These are phyloP conservation scores for Gerris lacustris DNA, from an alignment of 2,888 invertebrate species.

Conservation along the genomic window DNA sequence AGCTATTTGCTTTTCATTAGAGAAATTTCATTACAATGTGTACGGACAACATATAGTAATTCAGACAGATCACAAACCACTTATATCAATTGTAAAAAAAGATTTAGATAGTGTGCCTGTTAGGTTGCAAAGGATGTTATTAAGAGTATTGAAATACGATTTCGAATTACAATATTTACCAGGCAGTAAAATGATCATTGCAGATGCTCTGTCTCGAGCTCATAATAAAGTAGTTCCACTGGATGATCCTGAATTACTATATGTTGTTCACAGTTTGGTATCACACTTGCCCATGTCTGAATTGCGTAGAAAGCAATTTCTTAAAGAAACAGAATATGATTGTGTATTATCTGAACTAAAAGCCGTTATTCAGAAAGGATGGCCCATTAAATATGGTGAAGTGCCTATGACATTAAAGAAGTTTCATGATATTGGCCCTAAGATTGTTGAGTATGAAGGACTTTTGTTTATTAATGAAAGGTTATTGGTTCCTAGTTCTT, in stretches of 20 bases:
- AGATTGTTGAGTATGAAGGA: neutral
- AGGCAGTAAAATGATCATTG: constrained; percentile 30
- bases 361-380: neutral
- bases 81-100: constrained; percentile 20
- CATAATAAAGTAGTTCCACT: constrained; percentile 16
- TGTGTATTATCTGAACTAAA: neutral
- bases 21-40: constrained; percentile 14
- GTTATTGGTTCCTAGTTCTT: constrained; percentile 18
- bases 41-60: constrained; percentile 17
- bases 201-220: constrained; percentile 26
- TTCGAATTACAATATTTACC: constrained; percentile 27
- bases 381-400: neutral
- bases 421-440: neutral
- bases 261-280: constrained; percentile 24
- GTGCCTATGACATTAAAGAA: too few species aligned
- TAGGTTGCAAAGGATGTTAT: constrained; percentile 20
- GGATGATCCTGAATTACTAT: constrained; percentile 23
- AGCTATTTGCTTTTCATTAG: constrained; percentile 34
- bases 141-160: constrained; percentile 20
- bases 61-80: constrained; percentile 20
- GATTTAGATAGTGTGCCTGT: constrained; percentile 18
- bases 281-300: constrained; percentile 25
- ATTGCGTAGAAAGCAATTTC: constrained; percentile 20
- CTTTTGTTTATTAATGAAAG: constrained; percentile 13
- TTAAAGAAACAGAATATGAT: constrained; percentile 20